phyloP scores from a whole-genome alignment of 2,888 invertebrate genomes.

The Oligia strigilis region DNA sequence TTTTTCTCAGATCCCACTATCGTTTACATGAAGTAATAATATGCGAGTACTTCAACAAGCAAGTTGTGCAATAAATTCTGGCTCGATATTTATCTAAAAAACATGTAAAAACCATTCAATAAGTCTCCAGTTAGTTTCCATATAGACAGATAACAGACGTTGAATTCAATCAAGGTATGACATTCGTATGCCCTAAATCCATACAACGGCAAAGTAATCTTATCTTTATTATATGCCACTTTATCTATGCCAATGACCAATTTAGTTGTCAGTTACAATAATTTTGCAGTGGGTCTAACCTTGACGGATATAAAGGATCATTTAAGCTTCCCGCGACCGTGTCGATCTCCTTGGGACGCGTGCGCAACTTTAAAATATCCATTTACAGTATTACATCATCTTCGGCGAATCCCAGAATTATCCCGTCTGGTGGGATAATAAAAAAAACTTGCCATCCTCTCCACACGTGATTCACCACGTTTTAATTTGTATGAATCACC shows the following conservation, averaged over 20 bases:
- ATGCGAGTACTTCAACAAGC: not conserved
- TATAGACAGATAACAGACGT: conserved; percentile 3
- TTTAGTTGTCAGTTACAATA: conserved; percentile 64
- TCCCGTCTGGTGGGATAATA: conserved; percentile 60
- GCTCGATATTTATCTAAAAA: not conserved
- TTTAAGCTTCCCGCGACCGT: conserved; percentile 46
- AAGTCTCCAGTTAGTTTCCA: not conserved
- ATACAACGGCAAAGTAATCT: conserved; percentile 55
- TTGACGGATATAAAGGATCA: conserved; percentile 58
- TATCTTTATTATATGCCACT: conserved; percentile 47
- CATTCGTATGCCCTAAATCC: conserved; percentile 38
- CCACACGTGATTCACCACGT: conserved; percentile 75
- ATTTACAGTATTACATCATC: conserved; percentile 75
- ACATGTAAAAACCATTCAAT: not conserved
- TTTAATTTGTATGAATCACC: conserved; percentile 75
- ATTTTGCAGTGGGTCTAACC: conserved; percentile 57
- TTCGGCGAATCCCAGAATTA: conserved; percentile 68
- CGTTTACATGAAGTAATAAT: not conserved
- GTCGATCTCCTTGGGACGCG: conserved; percentile 48
- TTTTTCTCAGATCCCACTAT: not conserved
- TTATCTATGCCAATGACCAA: conserved; percentile 63
- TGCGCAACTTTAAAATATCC: conserved; percentile 55
- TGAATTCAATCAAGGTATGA: conserved; percentile 34
- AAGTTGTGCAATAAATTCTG: not conserved
- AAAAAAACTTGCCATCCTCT: conserved; percentile 66